A percentile compares a stretch with the other conserved stretches of the same genome.
phyloP scores from a whole-genome alignment of 1,140 invertebrate genomes.

The Drosophila seguyi region DNA sequence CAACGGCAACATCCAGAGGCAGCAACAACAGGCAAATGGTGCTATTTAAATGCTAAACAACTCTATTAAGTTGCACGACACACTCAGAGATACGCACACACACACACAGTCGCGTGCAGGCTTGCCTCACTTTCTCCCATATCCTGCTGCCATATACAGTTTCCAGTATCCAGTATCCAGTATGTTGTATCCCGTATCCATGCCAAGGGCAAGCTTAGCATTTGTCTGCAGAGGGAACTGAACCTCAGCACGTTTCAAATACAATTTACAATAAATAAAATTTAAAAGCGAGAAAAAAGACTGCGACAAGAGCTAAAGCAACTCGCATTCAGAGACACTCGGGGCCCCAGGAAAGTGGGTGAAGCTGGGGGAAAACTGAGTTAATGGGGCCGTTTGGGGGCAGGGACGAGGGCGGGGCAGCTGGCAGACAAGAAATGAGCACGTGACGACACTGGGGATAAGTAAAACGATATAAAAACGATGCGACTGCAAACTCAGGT shows the following conservation, averaged over 20 bases:
- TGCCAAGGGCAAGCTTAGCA: slow-evolving; percentile 62
- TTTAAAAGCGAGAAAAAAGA: slow-evolving; percentile 78
- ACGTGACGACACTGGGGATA: slow-evolving; percentile 68
- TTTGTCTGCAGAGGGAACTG: slow-evolving; percentile 63
- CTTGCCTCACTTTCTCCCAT: slow-evolving; percentile 44
- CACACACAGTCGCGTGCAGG: slow-evolving; percentile 31
- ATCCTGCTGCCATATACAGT: slow-evolving; percentile 14
- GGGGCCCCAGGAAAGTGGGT: slow-evolving; percentile 6
- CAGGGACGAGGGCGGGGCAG: neutral
- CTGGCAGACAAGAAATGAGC: slow-evolving; percentile 36
- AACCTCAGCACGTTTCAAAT: slow-evolving; percentile 83
- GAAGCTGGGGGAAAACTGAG: slow-evolving; percentile 39
- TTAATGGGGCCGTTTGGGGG: slow-evolving; percentile 62
- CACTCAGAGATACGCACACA: slow-evolving; percentile 44
- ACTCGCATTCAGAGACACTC: slow-evolving; percentile 32
- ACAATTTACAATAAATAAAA: slow-evolving; percentile 84
- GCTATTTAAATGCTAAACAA: slow-evolving; percentile 83
- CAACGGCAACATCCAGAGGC: slow-evolving; percentile 50
- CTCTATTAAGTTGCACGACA: slow-evolving; percentile 82
- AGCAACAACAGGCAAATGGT: slow-evolving; percentile 64
- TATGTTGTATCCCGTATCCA: slow-evolving; percentile 36
- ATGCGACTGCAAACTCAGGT: slow-evolving; percentile 6
- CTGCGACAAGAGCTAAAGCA: slow-evolving; percentile 64
- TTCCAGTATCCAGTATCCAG: slow-evolving; percentile 25
- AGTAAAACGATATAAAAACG: slow-evolving; percentile 59